Evolutionary conservation across 2,113 vertebrate species (phyloP).

Genomic region (Ivindomyrus marchei): DNA sequence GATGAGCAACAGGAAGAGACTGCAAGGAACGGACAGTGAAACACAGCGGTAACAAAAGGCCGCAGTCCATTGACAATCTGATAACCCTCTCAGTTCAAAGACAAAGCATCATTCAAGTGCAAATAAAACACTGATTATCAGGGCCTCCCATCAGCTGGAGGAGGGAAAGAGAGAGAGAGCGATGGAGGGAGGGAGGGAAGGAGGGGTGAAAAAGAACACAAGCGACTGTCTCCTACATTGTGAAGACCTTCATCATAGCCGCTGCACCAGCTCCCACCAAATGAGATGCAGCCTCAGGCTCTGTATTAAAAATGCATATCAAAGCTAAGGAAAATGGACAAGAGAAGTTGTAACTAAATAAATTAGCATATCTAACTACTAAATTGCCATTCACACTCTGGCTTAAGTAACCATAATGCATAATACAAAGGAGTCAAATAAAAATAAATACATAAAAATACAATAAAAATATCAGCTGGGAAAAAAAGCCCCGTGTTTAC

Average conservation of each 20-base stretch:
- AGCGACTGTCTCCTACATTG: conserved; percentile 69
- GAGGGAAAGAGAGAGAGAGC: conserved; percentile 48
- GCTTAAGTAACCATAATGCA: conserved; percentile 48
- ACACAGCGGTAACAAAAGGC: conserved; percentile 41
- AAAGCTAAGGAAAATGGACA: conserved; percentile 92
- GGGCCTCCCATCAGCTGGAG: conserved; percentile 65
- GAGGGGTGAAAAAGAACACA: conserved; percentile 51
- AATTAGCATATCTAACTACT: conserved; percentile 76
- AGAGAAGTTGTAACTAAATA: conserved; percentile 78
- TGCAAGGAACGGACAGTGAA: conserved; percentile 53
- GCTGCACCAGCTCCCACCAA: conserved; percentile 78
- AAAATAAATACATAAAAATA: conserved; percentile 42
- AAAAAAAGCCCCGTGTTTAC: conserved; percentile 20
- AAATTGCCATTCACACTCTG: conserved; percentile 45
- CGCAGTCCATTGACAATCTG: conserved; percentile 48
- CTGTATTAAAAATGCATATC: conserved; percentile 98
- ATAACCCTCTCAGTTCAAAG: conserved; percentile 57
- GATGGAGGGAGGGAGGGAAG: conserved; percentile 6
- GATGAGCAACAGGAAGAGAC: conserved; percentile 49
- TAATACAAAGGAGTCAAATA: conserved; percentile 51
- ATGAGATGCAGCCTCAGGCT: conserved; percentile 86
- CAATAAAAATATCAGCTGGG: conserved; percentile 23
- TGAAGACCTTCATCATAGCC: conserved; percentile 83
- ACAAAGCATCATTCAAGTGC: conserved; percentile 75
- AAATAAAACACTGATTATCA: conserved; percentile 79